Evolutionary conservation across 2,797 vertebrate species (phyloP), one percentile per base, ranked within the genome.

Genomic region (Salarias fasciatus): DNA sequence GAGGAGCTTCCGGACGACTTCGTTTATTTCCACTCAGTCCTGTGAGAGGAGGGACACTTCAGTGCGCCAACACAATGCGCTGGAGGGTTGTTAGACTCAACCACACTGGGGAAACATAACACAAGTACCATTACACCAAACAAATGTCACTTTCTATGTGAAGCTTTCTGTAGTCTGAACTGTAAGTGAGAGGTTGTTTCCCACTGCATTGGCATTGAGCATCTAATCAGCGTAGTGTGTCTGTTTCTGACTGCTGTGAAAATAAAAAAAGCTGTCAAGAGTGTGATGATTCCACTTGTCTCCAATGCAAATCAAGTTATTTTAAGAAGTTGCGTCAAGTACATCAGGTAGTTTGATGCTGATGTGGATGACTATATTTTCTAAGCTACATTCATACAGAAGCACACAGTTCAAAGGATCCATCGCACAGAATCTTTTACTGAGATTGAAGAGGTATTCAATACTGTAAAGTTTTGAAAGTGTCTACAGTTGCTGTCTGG

Each of bases 1-100:
- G 31, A 63, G 41, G 13, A 69, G 66, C 62, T 70, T 48, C 41
- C n/a, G n/a, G n/a, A n/a, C n/a, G n/a, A n/a, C n/a, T n/a, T n/a
- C n/a, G n/a, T n/a, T n/a, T n/a, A n/a, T n/a, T n/a, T n/a, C n/a
- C n/a, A n/a, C n/a, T n/a, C n/a, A n/a, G n/a, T n/a, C n/a, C n/a
- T n/a, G n/a, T n/a, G n/a, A n/a, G n/a, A n/a, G n/a, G n/a, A n/a
- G 28, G 36, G 48, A 58, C 58, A 40, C 62, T 49, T 58, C 28
- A 42, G 31, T 49, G 40, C 46, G 54, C 41, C 11, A 37, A 14
- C 38, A 36, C 61, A 31, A n/a, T 30, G 51, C 24, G 7, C 33
- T 46, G 37, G 29, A 13, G 14, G 3, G 36, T 12, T n/a, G 30
- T 51, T 24, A 57, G 24, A 50, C 52, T 11, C 15, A 52, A 14